Evolutionary conservation across 2,797 vertebrate species (phyloP).

Genomic region (Notoglanidium macrostoma): DNA sequence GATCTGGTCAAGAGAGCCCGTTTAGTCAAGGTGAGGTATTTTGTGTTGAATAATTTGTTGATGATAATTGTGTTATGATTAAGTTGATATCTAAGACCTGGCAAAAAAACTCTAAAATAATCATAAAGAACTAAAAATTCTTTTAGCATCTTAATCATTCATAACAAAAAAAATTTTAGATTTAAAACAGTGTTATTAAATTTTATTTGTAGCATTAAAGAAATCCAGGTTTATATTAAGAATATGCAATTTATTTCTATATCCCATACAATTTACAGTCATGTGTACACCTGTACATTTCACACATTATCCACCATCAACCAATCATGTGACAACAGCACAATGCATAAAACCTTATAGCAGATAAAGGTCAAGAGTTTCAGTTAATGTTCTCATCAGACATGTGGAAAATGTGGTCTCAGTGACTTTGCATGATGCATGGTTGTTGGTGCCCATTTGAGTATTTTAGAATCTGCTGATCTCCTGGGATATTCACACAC

Average conservation of each 20-base stretch:
- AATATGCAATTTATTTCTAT: neutral
- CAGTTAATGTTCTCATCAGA: neutral
- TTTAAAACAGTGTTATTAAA: neutral
- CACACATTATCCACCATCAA: neutral
- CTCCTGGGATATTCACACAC: neutral
- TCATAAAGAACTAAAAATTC: neutral
- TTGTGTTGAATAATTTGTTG: neutral
- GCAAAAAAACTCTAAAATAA: neutral
- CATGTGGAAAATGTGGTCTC: neutral
- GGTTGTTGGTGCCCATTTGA: neutral
- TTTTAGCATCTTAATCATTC: neutral
- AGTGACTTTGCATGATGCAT: neutral
- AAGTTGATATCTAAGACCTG: neutral
- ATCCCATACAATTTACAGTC: neutral
- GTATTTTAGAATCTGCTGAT: neutral
- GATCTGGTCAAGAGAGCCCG: constrained; percentile 91
- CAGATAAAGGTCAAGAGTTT: neutral
- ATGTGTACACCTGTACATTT: neutral
- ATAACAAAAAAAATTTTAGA: neutral
- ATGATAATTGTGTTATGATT: neutral
- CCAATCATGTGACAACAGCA: neutral
- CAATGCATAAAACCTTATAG: neutral
- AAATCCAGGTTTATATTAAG: neutral
- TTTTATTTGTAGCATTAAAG: neutral
- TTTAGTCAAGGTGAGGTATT: constrained; percentile 83